These are phyloP conservation scores for Hydrochoerus hydrochaeris DNA, from an alignment of 2,113 vertebrate species.

Conservation along the genomic window DNA sequence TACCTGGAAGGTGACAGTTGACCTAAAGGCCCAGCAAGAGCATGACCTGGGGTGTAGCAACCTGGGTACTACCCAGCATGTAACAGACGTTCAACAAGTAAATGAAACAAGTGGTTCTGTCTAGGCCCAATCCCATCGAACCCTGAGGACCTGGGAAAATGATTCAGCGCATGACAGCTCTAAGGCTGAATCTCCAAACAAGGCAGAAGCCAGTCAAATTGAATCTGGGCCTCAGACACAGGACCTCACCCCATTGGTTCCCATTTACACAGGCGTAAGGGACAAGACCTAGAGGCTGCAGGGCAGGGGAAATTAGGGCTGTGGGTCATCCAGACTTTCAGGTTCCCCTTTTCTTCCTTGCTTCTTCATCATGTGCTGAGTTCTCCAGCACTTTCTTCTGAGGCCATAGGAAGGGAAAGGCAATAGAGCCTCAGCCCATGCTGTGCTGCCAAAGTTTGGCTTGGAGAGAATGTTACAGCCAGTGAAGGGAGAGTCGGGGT, in stretches of 20 bases:
- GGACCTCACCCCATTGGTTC: neutral
- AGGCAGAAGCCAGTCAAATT: neutral
- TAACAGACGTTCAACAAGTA: neutral
- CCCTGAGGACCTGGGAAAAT: neutral
- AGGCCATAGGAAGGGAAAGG: neutral
- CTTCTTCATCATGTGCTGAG: neutral
- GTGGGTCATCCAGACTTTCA: neutral
- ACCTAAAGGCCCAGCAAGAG: neutral
- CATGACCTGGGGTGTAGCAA: too few species aligned
- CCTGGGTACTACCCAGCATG: neutral
- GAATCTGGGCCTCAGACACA: neutral
- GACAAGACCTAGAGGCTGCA: neutral
- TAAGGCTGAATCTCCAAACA: neutral
- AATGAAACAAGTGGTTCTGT: neutral
- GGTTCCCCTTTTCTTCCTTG: neutral
- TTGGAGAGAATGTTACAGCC: neutral
- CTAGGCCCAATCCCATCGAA: neutral
- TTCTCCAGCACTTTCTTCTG: neutral
- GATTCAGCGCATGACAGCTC: neutral
- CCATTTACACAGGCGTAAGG: neutral
- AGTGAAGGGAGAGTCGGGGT: neutral
- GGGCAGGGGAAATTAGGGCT: too few species aligned
- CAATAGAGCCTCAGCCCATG: too few species aligned
- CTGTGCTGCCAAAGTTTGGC: neutral
- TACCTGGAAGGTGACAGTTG: neutral